These are phyloP conservation scores for Cotesia vestalis DNA, from an alignment of 1,140 invertebrate species.

Conservation along the genomic window DNA sequence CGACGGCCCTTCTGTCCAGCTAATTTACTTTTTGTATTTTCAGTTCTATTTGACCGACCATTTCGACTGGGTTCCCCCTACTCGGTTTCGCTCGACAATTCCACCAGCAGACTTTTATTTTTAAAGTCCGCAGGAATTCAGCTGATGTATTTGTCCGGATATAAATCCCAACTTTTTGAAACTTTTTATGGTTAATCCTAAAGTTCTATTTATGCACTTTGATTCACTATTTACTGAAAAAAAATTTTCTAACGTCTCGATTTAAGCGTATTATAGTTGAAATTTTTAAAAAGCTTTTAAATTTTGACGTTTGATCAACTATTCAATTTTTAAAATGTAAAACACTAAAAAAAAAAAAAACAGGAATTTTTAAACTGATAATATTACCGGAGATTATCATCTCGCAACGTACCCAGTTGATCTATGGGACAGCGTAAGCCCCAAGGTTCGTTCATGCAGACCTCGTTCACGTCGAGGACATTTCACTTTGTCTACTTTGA, in stretches of 20 bases:
- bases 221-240: too few species aligned
- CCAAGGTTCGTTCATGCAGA: not conserved
- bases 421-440: not conserved
- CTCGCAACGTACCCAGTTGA: not conserved
- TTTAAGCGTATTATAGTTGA: too few species aligned
- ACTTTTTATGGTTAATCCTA: too few species aligned
- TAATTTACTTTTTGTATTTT: conserved; percentile 66
- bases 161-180: too few species aligned
- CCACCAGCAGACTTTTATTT: too few species aligned
- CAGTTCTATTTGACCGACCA: conserved; percentile 61
- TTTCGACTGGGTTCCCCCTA: conserved; percentile 40
- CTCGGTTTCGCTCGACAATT: conserved; percentile 3
- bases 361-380: conserved; percentile 50
- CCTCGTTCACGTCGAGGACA: conserved; percentile 8
- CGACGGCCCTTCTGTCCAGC: conserved; percentile 61
- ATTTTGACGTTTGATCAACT: too few species aligned
- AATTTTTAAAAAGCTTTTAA: too few species aligned
- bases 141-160: too few species aligned
- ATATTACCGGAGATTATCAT: conserved; percentile 14
- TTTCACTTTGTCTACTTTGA: conserved; percentile 20
- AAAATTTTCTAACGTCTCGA: too few species aligned
- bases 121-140: too few species aligned
- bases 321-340: too few species aligned
- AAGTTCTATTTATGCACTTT: too few species aligned
- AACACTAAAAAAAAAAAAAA: not conserved